Percentiles rank a stretch among this genome's conserved stretches.
Conservation (phyloP, 2,113 vertebrate species). For the Nycticryphes semicollaris region DNA sequence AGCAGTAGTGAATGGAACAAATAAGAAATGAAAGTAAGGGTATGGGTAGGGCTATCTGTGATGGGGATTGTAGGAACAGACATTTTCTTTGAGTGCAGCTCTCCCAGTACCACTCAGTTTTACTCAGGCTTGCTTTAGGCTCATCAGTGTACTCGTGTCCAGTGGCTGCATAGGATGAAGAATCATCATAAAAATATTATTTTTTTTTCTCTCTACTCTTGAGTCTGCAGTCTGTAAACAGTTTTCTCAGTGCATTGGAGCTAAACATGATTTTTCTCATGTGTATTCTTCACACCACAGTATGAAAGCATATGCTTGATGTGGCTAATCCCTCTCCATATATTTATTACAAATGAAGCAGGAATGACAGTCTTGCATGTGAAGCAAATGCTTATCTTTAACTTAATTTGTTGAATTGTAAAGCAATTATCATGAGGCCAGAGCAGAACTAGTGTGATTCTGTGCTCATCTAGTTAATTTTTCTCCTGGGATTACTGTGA, state of each 20-base stretch:
- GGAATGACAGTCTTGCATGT: background rate
- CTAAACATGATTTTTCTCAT: background rate
- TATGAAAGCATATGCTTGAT: background rate
- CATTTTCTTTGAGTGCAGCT: background rate
- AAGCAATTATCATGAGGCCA: background rate
- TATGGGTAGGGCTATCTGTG: background rate
- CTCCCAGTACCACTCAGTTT: background rate
- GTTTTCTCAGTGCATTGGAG: background rate
- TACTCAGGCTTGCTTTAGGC: background rate
- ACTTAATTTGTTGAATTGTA: background rate
- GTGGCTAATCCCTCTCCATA: background rate
- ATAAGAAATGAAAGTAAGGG: background rate
- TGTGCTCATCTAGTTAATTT: background rate
- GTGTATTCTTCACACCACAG: background rate
- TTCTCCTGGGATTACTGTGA: background rate
- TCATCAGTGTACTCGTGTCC: background rate
- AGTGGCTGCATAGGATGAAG: background rate
- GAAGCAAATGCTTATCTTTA: constrained; percentile 15
- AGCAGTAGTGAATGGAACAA: background rate
- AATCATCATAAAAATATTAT: background rate
- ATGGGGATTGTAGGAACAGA: background rate
- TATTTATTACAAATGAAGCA: background rate
- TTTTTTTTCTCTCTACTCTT: background rate
- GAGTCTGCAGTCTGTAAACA: background rate
- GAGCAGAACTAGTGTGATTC: background rate